These are phyloP conservation scores for Batillaria attramentaria DNA, from an alignment of 1,140 invertebrate species.

Conservation along the genomic window DNA sequence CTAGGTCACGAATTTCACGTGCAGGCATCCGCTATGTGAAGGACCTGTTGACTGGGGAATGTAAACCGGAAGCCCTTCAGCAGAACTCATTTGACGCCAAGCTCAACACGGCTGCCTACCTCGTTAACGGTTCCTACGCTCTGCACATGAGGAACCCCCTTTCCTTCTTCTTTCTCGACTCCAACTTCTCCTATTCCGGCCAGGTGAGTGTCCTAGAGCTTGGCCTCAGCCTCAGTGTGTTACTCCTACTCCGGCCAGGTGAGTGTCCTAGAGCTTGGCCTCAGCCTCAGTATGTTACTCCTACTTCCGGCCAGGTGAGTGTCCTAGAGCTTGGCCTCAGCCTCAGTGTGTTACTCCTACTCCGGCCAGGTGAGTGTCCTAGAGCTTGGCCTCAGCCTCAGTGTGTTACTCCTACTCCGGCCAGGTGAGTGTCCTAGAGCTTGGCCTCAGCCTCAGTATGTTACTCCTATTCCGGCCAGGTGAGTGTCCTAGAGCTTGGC, in stretches of 20 bases:
- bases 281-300: too few species aligned
- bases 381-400: too few species aligned
- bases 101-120: constrained; percentile 32
- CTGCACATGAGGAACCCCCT: constrained; percentile 50
- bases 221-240: background rate
- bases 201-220: constrained; percentile 36
- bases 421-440: too few species aligned
- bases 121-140: constrained; percentile 44
- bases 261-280: background rate
- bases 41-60: constrained; percentile 50
- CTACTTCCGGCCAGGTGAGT: too few species aligned
- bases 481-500: too few species aligned
- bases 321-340: too few species aligned
- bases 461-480: too few species aligned
- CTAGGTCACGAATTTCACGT: background rate
- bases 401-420: too few species aligned
- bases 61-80: constrained; percentile 38
- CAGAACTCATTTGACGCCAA: constrained; percentile 41
- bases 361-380: too few species aligned
- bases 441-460: too few species aligned
- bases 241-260: background rate
- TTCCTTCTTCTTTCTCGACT: constrained; percentile 48
- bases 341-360: too few species aligned
- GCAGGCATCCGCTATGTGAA: constrained; percentile 55
- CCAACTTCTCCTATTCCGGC: constrained; percentile 52